Evolutionary conservation across 1,140 invertebrate species (phyloP), one percentile per base, ranked within the genome.

Genomic region (Metaphire vulgaris): DNA sequence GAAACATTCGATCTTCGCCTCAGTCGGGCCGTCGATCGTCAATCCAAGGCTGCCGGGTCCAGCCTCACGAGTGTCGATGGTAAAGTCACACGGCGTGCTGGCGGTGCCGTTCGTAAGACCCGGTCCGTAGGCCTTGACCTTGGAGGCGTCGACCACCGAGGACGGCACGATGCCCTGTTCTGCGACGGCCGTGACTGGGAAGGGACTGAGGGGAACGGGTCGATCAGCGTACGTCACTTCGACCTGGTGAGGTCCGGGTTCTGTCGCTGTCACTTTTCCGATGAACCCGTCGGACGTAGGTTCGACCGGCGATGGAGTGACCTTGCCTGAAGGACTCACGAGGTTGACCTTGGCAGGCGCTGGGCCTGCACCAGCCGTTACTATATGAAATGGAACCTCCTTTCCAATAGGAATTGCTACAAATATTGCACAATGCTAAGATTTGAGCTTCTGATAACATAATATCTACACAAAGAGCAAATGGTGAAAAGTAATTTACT

Each of bases 301-400:
- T 29, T 80, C 80, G 6, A 82, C 73, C 1, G 81, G 81, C 0
- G 34, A 31, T 34, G 41, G 33, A 1, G 34, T 34, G 1, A 41
- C 28, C 34, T 34, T 41, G 1, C 72, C 72, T 33, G 72, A 34
- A 1, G 65, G 74, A 28, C 67, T 75, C 16, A 94, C 91, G 29
- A 95, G 89, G 79, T 90, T 90, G 68, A 93, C 91, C 77, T 92
- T 91, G 0, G 92, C 89, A 69, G 89, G 87, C 29, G 92, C 93
- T 82, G 93, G 91, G 67, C 93, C 93, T 77, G 93, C 93, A 71
- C 92, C 92, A 82, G 94, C 93, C 0, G 93, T 94, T 78, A 90
- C 88, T 28, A 96, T 91, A 75, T 89, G 90, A 81, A 96, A 95
- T 81, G 94, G 92, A 1, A 93, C 94, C 72, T 89, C 89, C 81